A percentile compares a stretch with the other conserved stretches of the same genome.
Evolutionary conservation across 2,888 invertebrate genomes (phyloP).

Genomic region (Amphipoea lucens): DNA sequence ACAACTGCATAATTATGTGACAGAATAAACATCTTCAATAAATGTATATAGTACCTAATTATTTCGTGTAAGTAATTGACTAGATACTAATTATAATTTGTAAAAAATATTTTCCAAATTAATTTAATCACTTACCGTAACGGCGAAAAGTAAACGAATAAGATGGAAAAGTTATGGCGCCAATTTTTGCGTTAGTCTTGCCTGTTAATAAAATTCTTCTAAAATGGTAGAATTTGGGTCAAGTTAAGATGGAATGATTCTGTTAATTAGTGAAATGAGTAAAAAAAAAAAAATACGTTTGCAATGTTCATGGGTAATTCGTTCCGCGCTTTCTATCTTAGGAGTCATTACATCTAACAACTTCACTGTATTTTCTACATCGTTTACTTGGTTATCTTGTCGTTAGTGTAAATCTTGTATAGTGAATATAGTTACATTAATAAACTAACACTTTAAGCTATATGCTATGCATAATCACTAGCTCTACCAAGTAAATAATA

Average conservation of each 20-base stretch:
- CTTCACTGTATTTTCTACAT: background rate
- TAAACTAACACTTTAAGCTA: background rate
- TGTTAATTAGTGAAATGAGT: background rate
- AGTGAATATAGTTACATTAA: background rate
- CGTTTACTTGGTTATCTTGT: background rate
- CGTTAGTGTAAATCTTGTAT: too few relatives aligned
- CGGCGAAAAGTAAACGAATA: background rate
- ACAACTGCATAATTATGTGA: background rate
- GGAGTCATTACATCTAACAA: background rate
- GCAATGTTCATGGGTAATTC: background rate
- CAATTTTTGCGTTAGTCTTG: slow-evolving; percentile 37
- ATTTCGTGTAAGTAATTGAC: slow-evolving; percentile 15
- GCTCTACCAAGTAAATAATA: background rate
- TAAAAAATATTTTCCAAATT: slow-evolving; percentile 2
- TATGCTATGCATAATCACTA: background rate
- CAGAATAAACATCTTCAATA: background rate
- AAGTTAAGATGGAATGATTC: background rate
- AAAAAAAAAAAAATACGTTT: background rate
- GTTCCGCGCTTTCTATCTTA: background rate
- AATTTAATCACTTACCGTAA: slow-evolving; percentile 45
- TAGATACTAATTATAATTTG: background rate
- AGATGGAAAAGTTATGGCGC: background rate
- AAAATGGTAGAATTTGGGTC: slow-evolving; percentile 39
- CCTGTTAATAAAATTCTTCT: slow-evolving; percentile 36
- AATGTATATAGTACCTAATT: background rate